phyloP scores from a whole-genome alignment of 2,888 invertebrate species.

The Cephus spinipes region DNA sequence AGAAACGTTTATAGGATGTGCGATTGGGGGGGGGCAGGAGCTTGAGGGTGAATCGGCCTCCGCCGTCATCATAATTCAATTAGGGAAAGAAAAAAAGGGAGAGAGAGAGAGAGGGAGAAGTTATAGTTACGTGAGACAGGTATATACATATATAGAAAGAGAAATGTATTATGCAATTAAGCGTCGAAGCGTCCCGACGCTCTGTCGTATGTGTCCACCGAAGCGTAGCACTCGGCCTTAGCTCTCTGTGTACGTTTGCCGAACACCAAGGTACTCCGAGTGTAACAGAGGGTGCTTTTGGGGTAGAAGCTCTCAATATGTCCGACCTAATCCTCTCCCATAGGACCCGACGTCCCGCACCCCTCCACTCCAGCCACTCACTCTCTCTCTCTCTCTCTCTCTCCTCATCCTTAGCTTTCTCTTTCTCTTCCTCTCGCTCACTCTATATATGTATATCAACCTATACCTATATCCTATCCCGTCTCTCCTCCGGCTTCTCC shows the following conservation, averaged over 20 bases:
- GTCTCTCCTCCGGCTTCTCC: not conserved
- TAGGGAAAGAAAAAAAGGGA: not conserved
- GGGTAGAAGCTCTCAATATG: conserved; percentile 57
- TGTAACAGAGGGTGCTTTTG: conserved; percentile 39
- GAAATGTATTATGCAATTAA: conserved; percentile 4
- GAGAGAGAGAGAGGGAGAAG: not conserved
- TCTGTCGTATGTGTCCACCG: not conserved
- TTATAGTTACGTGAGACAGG: not conserved
- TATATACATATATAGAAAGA: not conserved
- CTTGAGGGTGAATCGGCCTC: not conserved
- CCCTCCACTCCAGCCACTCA: conserved; percentile 16
- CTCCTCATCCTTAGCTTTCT: not conserved
- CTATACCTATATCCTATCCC: not conserved
- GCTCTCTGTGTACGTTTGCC: not conserved
- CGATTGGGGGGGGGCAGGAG: too few species aligned
- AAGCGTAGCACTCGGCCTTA: not conserved
- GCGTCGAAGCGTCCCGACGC: not conserved
- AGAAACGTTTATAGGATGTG: not conserved
- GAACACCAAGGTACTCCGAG: conserved; percentile 20
- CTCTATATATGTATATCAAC: not conserved
- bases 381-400: not conserved
- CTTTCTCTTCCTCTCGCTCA: conserved; percentile 5
- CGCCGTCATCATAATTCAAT: not conserved
- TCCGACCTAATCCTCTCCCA: conserved; percentile 58
- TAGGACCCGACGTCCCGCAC: conserved; percentile 38